Evolutionary conservation across 2,113 vertebrate species (phyloP), one percentile per base, ranked within the genome.

Genomic region (Hemiprocne comata): DNA sequence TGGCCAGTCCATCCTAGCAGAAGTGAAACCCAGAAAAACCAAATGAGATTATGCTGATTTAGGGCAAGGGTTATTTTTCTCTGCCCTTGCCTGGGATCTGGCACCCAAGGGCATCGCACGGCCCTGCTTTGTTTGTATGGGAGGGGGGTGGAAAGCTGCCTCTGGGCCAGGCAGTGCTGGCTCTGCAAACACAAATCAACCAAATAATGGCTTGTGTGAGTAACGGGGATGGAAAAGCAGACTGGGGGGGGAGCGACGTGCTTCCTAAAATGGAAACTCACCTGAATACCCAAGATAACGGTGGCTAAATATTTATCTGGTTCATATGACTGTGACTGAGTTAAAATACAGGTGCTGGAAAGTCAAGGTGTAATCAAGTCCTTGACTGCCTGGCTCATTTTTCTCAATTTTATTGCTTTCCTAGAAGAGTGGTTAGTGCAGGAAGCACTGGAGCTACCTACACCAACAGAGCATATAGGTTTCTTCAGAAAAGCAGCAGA

Each of bases 101-200:
- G 51, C 11, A 46, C n/a, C 25, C 23, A 40, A 23, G 10, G 55
- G 8, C 28, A 16, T 29, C 42, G 36, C 29, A 13, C 17, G 0
- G 0, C 2, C 0, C 31, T 38, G 8, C 18, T 58, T 75, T 31
- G 46, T 20, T 70, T 53, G 1, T 5, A 3, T 17, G 42, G 29
- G 62, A 46, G 31, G 2, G 0, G 8, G 31, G 8, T 1, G 3
- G 75, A 48, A 83, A 38, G 54, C 29, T 2, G 13, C 31, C 23
- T 66, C 67, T 29, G 34, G 25, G 14, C 19, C 16, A 38, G 28
- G 14, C 15, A 55, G 10, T 1, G 0, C 58, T 54, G 19, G 14
- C 24, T 65, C 42, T 62, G 40, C 36, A 20, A 67, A 44, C 9
- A 62, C 31, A 78, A 61, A 15, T 24, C 19, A 34, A 44, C 14